These are phyloP conservation scores for Dicaeum eximium DNA, from an alignment of 2,113 vertebrate species.

Conservation along the genomic window DNA sequence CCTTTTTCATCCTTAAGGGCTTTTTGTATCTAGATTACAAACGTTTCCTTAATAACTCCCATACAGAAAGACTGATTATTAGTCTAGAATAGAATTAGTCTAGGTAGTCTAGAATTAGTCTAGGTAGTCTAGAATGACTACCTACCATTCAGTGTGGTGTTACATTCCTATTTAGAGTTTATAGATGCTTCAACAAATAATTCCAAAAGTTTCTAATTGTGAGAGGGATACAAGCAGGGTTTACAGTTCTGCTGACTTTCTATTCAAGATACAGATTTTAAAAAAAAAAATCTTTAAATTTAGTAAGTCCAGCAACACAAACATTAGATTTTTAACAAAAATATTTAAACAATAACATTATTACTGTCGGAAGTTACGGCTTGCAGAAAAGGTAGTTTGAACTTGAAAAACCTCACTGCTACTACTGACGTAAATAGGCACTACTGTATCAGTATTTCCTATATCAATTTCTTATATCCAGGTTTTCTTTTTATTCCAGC, in stretches of 20 bases:
- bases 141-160: background rate
- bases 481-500: background rate
- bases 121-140: background rate
- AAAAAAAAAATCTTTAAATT: background rate
- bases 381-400: background rate
- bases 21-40: background rate
- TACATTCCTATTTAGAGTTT: background rate
- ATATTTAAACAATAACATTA: background rate
- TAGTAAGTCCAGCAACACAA: background rate
- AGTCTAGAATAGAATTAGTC: too few species aligned
- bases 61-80: background rate
- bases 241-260: background rate
- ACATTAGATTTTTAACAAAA: background rate
- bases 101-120: too few species aligned
- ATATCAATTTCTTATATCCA: background rate
- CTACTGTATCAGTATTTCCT: background rate
- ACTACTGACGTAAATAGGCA: background rate
- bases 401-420: background rate
- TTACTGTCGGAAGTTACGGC: background rate
- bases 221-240: background rate
- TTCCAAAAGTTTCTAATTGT: background rate
- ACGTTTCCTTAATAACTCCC: background rate
- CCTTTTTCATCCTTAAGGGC: background rate
- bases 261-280: background rate
- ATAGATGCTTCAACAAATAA: background rate